A percentile compares a stretch with the other conserved stretches of the same genome.
phyloP scores from a whole-genome alignment of 2,113 vertebrate species.

The Saguinus midas region DNA sequence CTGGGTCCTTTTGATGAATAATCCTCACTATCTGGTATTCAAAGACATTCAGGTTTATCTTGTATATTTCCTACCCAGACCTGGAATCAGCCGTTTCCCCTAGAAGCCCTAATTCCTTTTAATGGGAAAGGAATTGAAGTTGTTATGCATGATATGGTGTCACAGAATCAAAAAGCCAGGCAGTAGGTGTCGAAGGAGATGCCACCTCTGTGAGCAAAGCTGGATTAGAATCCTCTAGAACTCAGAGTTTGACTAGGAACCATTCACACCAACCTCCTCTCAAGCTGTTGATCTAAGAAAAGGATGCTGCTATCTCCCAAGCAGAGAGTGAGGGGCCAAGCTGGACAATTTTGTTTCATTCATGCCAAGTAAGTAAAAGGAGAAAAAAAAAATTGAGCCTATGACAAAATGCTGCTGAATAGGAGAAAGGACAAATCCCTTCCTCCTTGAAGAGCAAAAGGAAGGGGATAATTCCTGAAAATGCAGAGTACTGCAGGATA shows the following conservation, averaged over 20 bases:
- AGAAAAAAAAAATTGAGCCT: not conserved
- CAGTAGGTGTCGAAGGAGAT: not conserved
- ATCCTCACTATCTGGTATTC: not conserved
- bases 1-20: not conserved
- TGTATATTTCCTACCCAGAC: not conserved
- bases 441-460: not conserved
- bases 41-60: not conserved
- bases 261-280: constrained; percentile 33
- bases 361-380: not conserved
- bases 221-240: not conserved
- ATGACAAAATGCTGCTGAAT: not conserved
- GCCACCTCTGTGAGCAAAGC: not conserved
- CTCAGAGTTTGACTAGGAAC: constrained; percentile 30
- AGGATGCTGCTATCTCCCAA: not conserved
- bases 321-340: not conserved
- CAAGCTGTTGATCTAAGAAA: constrained; percentile 42
- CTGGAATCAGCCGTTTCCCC: not conserved
- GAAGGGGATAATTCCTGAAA: not conserved
- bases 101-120: not conserved
- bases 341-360: constrained; percentile 35
- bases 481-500: not conserved
- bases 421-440: not conserved
- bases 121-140: constrained; percentile 20
- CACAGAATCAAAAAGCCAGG: constrained; percentile 17
- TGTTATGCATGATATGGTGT: not conserved